phyloP scores from a whole-genome alignment of 2,797 vertebrate species.

The Leucoraja ocellata region DNA sequence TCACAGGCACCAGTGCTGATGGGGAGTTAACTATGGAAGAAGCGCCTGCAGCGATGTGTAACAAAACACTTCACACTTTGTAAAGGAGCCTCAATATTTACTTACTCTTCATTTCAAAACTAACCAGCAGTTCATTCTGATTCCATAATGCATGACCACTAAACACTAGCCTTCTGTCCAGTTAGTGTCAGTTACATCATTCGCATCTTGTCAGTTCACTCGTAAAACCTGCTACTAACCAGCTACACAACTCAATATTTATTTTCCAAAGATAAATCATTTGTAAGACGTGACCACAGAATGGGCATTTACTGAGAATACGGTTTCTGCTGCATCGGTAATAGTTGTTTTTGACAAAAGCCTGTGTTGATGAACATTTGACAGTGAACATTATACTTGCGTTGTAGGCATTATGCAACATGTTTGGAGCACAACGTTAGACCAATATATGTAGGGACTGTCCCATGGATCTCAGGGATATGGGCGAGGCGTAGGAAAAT shows the following conservation, averaged over 20 bases:
- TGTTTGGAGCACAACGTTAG: neutral
- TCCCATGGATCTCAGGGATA: no score
- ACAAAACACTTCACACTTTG: slow-evolving; percentile 29
- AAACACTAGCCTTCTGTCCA: slow-evolving; percentile 2
- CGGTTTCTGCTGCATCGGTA: neutral
- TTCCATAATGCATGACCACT: neutral
- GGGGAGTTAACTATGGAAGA: slow-evolving; percentile 11
- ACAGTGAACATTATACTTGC: neutral
- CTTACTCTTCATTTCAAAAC: slow-evolving; percentile 1
- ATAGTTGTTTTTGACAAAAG: neutral
- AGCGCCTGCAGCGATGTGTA: neutral
- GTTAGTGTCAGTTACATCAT: slow-evolving; percentile 2
- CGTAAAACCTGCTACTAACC: neutral
- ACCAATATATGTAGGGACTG: neutral
- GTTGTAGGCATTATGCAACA: neutral
- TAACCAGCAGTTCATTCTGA: slow-evolving; percentile 26
- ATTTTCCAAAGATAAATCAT: neutral
- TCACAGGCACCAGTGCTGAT: neutral
- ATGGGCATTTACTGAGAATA: neutral
- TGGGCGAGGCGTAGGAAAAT: no score
- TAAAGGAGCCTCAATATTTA: neutral
- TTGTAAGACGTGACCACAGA: neutral
- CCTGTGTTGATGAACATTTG: neutral
- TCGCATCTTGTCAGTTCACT: slow-evolving; percentile 12
- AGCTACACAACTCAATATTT: neutral